Evolutionary conservation across 2,113 vertebrate genomes (phyloP), one percentile per base, ranked within the genome.

Genomic region (Leptodactylus fuscus): DNA sequence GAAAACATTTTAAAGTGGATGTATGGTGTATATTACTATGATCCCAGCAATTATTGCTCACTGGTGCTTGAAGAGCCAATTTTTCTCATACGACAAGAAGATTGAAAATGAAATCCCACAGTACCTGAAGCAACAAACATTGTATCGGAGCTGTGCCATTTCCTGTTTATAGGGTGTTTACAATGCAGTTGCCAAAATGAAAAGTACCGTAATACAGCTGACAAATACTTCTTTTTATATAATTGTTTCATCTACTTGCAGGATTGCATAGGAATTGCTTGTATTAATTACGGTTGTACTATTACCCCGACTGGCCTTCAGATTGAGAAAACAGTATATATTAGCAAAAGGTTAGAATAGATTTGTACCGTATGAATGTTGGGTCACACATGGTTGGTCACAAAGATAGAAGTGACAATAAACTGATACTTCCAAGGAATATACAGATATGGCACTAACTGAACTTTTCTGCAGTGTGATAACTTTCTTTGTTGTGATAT

Each of bases 101-200:
- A 79, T 79, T 79, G 77, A 79, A 79, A 79, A 79, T 79, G 32
- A 79, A 79, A 79, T 79, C 77, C 77, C 77, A 60, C 51, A 38
- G 53, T 60, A 79, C 36, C 77, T 38, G 34, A 38, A 58, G 49
- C 53, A 79, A 79, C 77, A 58, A 58, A 58, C 34, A 60, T 10
- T 79, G 34, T 60, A 79, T 60, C 32, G 6, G 49, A 60, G n/a
- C 53, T 38, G 9, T 38, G 22, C 32, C 22, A 13, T 79, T 79
- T 79, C 20, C 49, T 79, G 77, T 41, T 79, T 58, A 38, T 41
- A 36, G 49, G 53, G 53, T 79, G 49, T 38, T 36, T 79, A 29
- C 77, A 58, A 41, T n/a, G 32, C n/a, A 41, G 77, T 53, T 38
- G 27, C 12, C 77, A 79, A 60, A 58, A 60, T 58, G 36, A 58